These are phyloP conservation scores for Sthenelais limicola DNA, from an alignment of 2,888 invertebrate genomes.

Conservation along the genomic window DNA sequence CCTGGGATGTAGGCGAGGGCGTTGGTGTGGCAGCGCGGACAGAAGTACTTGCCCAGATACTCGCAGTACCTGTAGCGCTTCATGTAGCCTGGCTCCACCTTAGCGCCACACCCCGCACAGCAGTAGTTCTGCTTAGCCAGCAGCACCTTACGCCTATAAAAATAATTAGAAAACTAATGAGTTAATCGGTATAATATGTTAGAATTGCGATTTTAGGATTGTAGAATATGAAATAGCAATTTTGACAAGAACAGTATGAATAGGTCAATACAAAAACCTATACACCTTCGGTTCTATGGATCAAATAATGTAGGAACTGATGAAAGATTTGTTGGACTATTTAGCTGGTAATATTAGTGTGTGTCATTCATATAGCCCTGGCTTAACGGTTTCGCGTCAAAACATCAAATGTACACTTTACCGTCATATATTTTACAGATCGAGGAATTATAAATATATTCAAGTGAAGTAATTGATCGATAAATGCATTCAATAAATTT, in stretches of 20 bases:
- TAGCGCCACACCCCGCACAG: slow-evolving; percentile 89
- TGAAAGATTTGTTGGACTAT: too few relatives aligned
- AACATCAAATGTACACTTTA: too few relatives aligned
- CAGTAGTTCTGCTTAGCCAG: slow-evolving; percentile 83
- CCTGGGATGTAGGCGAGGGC: slow-evolving; percentile 80
- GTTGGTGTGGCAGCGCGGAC: slow-evolving; percentile 88
- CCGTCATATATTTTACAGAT: too few relatives aligned
- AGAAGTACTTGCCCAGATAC: slow-evolving; percentile 88
- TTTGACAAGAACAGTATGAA: slow-evolving; percentile 9
- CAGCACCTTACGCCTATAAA: slow-evolving; percentile 76
- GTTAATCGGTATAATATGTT: not conserved
- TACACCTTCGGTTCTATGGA: too few relatives aligned
- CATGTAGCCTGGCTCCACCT: slow-evolving; percentile 80
- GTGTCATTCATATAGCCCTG: too few relatives aligned
- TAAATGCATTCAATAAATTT: too few relatives aligned
- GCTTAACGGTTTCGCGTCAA: too few relatives aligned
- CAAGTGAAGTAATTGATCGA: too few relatives aligned
- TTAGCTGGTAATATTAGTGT: too few relatives aligned
- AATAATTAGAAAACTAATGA: not conserved
- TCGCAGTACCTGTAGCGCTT: slow-evolving; percentile 86
- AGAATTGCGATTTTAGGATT: not conserved
- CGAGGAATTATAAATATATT: too few relatives aligned
- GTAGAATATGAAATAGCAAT: not conserved
- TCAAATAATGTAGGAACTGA: too few relatives aligned
- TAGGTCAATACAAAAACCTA: too few relatives aligned